phyloP scores from a whole-genome alignment of 92 coral and sea anemone species.

The Parazoanthus atlanticus region DNA sequence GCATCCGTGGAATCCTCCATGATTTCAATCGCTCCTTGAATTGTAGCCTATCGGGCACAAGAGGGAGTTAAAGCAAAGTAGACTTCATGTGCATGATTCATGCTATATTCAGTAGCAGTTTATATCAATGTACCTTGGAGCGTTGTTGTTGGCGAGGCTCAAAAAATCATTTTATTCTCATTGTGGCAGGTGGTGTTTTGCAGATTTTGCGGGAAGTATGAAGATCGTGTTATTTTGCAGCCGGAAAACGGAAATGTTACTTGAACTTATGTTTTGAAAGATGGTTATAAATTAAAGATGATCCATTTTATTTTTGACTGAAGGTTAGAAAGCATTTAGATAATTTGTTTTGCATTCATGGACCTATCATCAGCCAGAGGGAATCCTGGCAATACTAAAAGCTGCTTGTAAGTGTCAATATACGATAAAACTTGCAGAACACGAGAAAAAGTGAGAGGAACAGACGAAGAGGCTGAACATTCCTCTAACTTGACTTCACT shows the following conservation, averaged over 20 bases:
- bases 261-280: too few species aligned
- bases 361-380: background rate
- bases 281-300: too few species aligned
- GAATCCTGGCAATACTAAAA: too few species aligned
- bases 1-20: constrained; percentile 40
- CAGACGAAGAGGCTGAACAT: background rate
- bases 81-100: too few species aligned
- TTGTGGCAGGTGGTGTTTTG: too few species aligned
- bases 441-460: background rate
- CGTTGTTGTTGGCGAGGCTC: too few species aligned
- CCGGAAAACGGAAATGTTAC: too few species aligned
- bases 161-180: too few species aligned
- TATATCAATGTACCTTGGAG: background rate
- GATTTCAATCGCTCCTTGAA: constrained; percentile 40
- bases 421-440: background rate
- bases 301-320: too few species aligned
- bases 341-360: background rate
- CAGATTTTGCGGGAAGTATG: too few species aligned
- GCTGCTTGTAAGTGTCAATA: background rate
- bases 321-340: background rate
- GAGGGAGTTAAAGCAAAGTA: background rate
- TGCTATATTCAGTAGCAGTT: background rate
- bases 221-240: too few species aligned
- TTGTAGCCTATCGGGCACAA: constrained; percentile 15
- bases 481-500: too few species aligned